Conservation (phyloP, 2,797 vertebrate genomes). For the Chelon labrosus region DNA sequence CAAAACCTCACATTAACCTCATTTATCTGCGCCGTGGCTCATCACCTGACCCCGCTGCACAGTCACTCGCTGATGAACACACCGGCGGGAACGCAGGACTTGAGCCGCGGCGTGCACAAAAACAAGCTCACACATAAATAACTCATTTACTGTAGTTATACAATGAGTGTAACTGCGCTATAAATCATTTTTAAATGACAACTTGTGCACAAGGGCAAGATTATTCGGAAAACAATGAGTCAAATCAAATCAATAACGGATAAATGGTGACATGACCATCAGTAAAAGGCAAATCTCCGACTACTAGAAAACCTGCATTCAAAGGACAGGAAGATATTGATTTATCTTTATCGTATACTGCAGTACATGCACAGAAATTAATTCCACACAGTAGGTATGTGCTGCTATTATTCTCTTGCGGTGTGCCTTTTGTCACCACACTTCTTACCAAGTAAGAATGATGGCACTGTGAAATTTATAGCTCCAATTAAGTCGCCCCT, state of each 20-base stretch:
- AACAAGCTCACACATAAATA: not conserved
- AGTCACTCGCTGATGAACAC: slow-evolving; percentile 19
- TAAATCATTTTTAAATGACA: not conserved
- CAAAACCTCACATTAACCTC: slow-evolving; percentile 62
- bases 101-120: not conserved
- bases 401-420: slow-evolving; percentile 35
- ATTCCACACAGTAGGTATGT: slow-evolving; percentile 1
- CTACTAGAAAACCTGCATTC: not conserved
- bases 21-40: slow-evolving; percentile 56
- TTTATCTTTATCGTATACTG: slow-evolving; percentile 4
- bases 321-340: not conserved
- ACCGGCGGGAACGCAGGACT: not conserved
- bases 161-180: not conserved
- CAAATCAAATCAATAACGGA: not conserved
- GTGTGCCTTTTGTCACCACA: slow-evolving; percentile 30
- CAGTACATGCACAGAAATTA: slow-evolving; percentile 8
- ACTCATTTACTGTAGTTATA: not conserved
- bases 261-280: too few relatives aligned
- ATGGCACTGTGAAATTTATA: slow-evolving; percentile 48
- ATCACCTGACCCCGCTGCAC: slow-evolving; percentile 34
- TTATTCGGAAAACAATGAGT: not conserved
- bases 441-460: slow-evolving; percentile 28
- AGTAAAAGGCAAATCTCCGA: not conserved
- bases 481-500: slow-evolving; percentile 35
- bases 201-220: not conserved